Conservation (phyloP, 2,113 vertebrate genomes). For the Xyliphius kryptos region DNA sequence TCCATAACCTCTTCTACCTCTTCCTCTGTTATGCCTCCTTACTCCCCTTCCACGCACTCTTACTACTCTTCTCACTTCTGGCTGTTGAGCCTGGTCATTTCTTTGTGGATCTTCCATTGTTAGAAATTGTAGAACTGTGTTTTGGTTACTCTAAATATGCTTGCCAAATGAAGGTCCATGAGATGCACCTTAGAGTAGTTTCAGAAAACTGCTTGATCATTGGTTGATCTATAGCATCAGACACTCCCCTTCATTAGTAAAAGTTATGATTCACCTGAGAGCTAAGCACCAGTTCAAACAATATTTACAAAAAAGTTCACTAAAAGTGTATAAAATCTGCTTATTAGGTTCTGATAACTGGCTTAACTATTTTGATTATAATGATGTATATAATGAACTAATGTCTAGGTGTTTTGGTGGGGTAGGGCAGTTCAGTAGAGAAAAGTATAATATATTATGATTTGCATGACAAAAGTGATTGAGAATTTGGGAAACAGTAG, state of each 20-base stretch:
- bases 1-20: constrained; percentile 4
- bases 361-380: too few relatives aligned
- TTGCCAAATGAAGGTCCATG: constrained; percentile 5
- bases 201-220: too few relatives aligned
- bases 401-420: too few relatives aligned
- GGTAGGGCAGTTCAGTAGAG: too few relatives aligned
- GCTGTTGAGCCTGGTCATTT: not conserved
- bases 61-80: not conserved
- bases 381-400: too few relatives aligned
- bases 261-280: constrained; percentile 3
- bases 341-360: too few relatives aligned
- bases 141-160: not conserved
- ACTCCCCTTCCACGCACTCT: constrained; percentile 1
- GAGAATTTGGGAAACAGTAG: too few relatives aligned
- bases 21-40: not conserved
- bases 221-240: not conserved
- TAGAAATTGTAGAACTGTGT: constrained; percentile 2
- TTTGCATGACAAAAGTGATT: too few relatives aligned
- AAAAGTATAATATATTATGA: too few relatives aligned
- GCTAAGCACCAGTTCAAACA: not conserved
- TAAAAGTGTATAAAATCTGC: too few relatives aligned
- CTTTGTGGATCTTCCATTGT: not conserved
- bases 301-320: too few relatives aligned
- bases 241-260: constrained; percentile 1
- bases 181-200: not conserved